Evolutionary conservation across 2,113 vertebrate genomes (phyloP), one percentile per base, ranked within the genome.

Genomic region (Myrmecobius fasciatus): DNA sequence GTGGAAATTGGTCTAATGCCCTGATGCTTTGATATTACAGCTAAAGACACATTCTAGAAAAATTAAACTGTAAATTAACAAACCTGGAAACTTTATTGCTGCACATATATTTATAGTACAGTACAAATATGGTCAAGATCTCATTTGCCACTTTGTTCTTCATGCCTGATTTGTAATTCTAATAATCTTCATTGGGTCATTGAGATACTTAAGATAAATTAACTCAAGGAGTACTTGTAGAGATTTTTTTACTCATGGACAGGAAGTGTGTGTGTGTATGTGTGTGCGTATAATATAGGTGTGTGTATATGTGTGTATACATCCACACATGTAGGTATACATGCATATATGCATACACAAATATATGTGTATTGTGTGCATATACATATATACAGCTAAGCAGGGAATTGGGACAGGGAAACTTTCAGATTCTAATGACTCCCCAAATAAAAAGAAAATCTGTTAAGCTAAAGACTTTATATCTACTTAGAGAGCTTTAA

Each of bases 121-220:
- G 4, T 48, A 31, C 91, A 94, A 96, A 91, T 91, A 94, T 22
- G 49, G 47, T n/a, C 56, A 36, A 12, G 26, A 48, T 3, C n/a
- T 89, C 36, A 25, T 0, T 25, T 49, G 90, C 53, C 60, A 52
- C 46, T n/a, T 43, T 94, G 89, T 92, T 48, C 60, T 75, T 75
- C 20, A 75, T n/a, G 31, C 20, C n/a, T 83, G 67, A 83, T 43
- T 43, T 43, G 20, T 83, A 83, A 83, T 43, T 83, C 36, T 43
- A 83, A 91, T 43, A 83, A 91, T 56, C 2, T 48, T 96, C 10
- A 1, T 26, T 48, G 48, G 60, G n/a, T 67, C 96, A 95, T 91
- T 94, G 51, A 92, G 17, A 83, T 26, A 31, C 52, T 92, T 96
- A 94, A 91, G 89, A 54, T 52, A 91, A 83, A 43, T 83, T 83